These are phyloP conservation scores for Zootermopsis nevadensis DNA, from an alignment of 2,888 invertebrate genomes.

Conservation along the genomic window DNA sequence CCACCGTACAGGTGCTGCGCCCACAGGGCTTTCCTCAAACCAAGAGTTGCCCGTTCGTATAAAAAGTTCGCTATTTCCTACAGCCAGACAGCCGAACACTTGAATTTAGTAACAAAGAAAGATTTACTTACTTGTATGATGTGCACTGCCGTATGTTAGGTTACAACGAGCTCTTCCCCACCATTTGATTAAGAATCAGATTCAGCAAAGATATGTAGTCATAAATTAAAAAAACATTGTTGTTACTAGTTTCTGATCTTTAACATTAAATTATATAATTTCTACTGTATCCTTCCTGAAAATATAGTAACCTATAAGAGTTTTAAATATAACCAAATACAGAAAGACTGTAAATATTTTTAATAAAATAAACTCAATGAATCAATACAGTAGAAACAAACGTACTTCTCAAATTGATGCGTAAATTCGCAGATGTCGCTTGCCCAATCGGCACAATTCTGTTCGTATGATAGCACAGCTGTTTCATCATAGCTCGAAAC, in stretches of 20 bases:
- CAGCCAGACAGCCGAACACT: not conserved
- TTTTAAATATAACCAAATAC: not conserved
- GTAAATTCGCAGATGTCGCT: no score
- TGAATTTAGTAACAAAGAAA: slow-evolving; percentile 17
- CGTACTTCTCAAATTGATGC: no score
- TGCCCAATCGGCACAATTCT: no score
- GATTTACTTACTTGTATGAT: slow-evolving; percentile 38
- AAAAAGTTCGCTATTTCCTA: not conserved
- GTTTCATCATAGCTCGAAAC: no score
- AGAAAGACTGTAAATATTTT: slow-evolving; percentile 5
- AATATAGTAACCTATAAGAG: not conserved
- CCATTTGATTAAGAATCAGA: slow-evolving; percentile 54
- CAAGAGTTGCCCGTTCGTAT: slow-evolving; percentile 38
- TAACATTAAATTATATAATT: not conserved
- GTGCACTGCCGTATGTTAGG: slow-evolving; percentile 4
- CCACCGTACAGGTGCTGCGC: slow-evolving; percentile 49
- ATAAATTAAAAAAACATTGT: slow-evolving; percentile 52
- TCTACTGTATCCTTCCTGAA: not conserved
- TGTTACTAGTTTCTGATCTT: slow-evolving; percentile 1
- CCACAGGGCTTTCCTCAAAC: slow-evolving; percentile 54
- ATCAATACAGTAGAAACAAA: no score
- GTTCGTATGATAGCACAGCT: no score
- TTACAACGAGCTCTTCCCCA: slow-evolving; percentile 41
- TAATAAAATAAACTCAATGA: not conserved
- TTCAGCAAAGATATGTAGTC: slow-evolving; percentile 54